phyloP scores from a whole-genome alignment of 2,888 invertebrate genomes.

The Sturmia bella region DNA sequence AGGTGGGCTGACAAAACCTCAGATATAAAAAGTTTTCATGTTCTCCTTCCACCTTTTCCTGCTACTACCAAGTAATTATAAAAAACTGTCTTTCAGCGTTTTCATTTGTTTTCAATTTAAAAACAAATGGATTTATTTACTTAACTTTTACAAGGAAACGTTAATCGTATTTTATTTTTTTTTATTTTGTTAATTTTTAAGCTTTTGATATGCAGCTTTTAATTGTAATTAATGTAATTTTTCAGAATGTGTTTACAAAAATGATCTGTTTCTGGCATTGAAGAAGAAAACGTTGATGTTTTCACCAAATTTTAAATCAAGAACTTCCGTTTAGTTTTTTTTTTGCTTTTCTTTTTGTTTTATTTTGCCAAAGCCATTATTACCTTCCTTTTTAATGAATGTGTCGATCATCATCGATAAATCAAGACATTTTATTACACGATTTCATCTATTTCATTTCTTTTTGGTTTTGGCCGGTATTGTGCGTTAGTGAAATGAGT shows the following conservation, averaged over 20 bases:
- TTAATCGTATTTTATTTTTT: slow-evolving; percentile 19
- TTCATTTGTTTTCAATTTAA: neutral
- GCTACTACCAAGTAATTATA: no score
- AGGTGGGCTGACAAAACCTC: no score
- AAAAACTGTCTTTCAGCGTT: neutral
- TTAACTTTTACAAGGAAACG: slow-evolving; percentile 17
- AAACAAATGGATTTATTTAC: neutral
- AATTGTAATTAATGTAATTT: neutral
- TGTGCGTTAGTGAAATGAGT: slow-evolving; percentile 13
- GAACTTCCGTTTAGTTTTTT: slow-evolving; percentile 40
- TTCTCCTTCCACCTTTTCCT: no score
- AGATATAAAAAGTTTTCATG: no score
- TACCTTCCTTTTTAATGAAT: slow-evolving; percentile 36
- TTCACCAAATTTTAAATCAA: slow-evolving; percentile 11
- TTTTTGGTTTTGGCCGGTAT: neutral
- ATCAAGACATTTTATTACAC: slow-evolving; percentile 42
- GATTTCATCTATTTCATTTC: neutral
- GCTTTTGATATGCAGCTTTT: neutral
- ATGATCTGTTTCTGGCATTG: slow-evolving; percentile 33
- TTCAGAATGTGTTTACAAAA: slow-evolving; percentile 35
- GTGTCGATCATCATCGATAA: slow-evolving; percentile 49
- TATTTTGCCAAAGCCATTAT: neutral
- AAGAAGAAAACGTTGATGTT: neutral
- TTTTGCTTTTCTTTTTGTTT: no score
- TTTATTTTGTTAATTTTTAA: neutral